Percentiles rank a stretch among this genome's conserved stretches.
Conservation (phyloP, 2,888 invertebrate species). For the Galeopsomyia nigrocyanea region DNA sequence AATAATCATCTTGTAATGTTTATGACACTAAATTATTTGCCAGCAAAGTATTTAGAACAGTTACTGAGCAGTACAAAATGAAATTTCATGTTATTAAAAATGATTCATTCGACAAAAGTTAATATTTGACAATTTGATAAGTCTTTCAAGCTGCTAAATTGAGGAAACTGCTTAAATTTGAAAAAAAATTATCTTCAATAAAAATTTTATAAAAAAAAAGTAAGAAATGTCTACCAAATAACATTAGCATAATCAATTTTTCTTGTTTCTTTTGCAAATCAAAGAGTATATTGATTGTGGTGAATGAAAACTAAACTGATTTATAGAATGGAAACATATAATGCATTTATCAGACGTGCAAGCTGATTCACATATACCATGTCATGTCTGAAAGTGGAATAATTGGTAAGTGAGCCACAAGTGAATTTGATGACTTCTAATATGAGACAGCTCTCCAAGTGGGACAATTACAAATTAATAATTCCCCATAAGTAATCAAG, state of each 20-base stretch:
- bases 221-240: not conserved
- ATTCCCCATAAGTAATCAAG: constrained; percentile 20
- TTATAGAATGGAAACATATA: not conserved
- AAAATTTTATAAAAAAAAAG: not conserved
- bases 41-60: not conserved
- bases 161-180: not conserved
- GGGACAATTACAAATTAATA: constrained; percentile 44
- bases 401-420: constrained; percentile 47
- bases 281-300: not conserved
- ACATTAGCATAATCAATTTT: not conserved
- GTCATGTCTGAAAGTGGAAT: constrained; percentile 35
- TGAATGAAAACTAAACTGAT: not conserved
- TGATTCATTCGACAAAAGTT: too few species aligned
- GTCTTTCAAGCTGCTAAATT: too few species aligned
- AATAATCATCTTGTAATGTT: not conserved
- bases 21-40: not conserved
- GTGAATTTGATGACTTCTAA: constrained; percentile 46
- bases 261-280: not conserved
- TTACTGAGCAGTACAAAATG: too few species aligned
- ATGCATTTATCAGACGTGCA: constrained; percentile 5
- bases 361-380: constrained; percentile 37
- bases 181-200: not conserved
- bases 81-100: not conserved
- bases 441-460: constrained; percentile 31
- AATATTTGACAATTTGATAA: too few species aligned